Conservation (phyloP, 1,140 invertebrate species). For the Euschistus heros region DNA sequence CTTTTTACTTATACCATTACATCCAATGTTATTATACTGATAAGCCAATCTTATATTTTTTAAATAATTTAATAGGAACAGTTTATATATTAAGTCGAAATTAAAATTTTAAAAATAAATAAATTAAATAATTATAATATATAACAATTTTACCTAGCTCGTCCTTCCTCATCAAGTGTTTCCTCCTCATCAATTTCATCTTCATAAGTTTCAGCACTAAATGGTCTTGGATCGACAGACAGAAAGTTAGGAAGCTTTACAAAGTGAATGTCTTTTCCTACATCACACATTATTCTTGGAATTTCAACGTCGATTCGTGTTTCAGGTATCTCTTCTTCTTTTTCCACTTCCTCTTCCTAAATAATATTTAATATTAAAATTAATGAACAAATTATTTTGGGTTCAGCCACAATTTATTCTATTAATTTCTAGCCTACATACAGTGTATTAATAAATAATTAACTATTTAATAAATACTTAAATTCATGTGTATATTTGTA, state of each 20-base stretch:
- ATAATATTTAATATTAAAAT: not conserved
- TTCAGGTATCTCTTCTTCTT: slow-evolving; percentile 72
- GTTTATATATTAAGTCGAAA: too few relatives aligned
- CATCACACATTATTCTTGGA: slow-evolving; percentile 83
- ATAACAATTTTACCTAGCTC: slow-evolving; percentile 50
- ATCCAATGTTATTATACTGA: too few relatives aligned
- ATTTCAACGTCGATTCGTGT: slow-evolving; percentile 94
- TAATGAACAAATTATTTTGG: too few relatives aligned
- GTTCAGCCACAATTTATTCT: too few relatives aligned
- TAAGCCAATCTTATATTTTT: too few relatives aligned
- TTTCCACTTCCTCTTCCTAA: slow-evolving; percentile 50
- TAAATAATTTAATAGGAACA: too few relatives aligned
- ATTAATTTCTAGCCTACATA: too few relatives aligned
- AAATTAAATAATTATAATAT: not conserved
- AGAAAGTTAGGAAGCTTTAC: slow-evolving; percentile 91
- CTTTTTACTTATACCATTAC: too few relatives aligned
- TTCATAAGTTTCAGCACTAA: slow-evolving; percentile 90
- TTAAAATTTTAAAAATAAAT: too few relatives aligned
- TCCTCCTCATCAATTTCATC: slow-evolving; percentile 99
- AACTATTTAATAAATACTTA: too few relatives aligned
- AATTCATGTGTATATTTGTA: too few relatives aligned
- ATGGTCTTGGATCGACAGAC: slow-evolving; percentile 85
- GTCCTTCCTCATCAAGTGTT: slow-evolving; percentile 92
- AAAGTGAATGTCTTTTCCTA: slow-evolving; percentile 86
- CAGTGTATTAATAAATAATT: too few relatives aligned